Base-by-base conservation (phyloP, 2,888 invertebrate species). In the Augochlorella aurata region DNA sequence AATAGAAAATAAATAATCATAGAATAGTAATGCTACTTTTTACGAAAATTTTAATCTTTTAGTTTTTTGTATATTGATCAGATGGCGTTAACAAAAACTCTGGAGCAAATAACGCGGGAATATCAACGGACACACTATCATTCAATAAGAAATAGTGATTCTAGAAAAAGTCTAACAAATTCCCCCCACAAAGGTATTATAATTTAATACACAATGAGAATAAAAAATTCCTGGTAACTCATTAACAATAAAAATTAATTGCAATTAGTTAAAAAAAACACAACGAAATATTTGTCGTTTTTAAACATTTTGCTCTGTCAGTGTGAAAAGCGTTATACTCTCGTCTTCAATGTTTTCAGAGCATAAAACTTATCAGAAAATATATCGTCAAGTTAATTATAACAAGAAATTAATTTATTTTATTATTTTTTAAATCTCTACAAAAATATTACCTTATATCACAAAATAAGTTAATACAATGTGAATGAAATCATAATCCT, bases 11-110 rank as follows among this genome's bases (percentile, higher is more conserved):
- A 9, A 45, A 45, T 45, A 45, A 45, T 45, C 5, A 10, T 45
- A 45, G 38, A 38, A 38, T 38, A 38, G 5, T 38, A 5, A 38
- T 38, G 38, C 38, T 5, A 38, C 38, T 38, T 38, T 38, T 38
- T 38, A 38, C 5, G 38, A 38, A 38, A 12, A 1, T 47, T 47
- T 3, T 47, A 47, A 10, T 47, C 47, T 73, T 44, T 21, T 66
- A 18, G 61, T 66, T 73, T 44, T 29, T 50, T 38, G 45, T 81
- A 10, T 12, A 67, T 52, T 86, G 73, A 63, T 74, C 76, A 93
- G 95, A 82, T 94, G 93, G 87, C 95, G 93, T 65, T 93, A 94
- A 87, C 94, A 94, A 93, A 95, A 94, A 92, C 95, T 94, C 74
- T 94, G 94, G 69, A 94, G 90, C 87, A 94, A 94, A 88, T 93